These are phyloP conservation scores for Ophiodon elongatus DNA, from an alignment of 2,113 vertebrate genomes.

Conservation along the genomic window DNA sequence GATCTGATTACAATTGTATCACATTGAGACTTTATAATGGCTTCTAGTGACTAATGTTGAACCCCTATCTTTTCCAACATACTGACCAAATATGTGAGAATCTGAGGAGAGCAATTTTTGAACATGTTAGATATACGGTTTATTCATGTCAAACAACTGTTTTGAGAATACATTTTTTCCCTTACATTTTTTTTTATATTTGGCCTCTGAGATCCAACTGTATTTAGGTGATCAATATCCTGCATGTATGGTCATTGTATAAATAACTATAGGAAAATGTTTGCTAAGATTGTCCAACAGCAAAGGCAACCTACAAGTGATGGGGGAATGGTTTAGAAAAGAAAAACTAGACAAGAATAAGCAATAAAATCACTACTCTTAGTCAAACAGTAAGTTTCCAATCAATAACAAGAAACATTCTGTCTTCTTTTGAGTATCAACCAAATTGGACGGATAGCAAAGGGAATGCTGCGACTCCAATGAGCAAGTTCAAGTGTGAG, in stretches of 20 bases:
- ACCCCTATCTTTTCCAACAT: background rate
- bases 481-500: background rate
- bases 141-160: constrained; percentile 34
- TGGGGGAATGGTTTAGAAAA: background rate
- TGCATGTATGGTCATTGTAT: background rate
- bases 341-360: background rate
- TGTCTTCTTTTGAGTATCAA: background rate
- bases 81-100: constrained; percentile 10
- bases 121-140: constrained; percentile 13
- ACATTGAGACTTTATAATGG: background rate
- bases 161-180: background rate
- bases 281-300: background rate
- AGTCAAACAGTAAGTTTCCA: background rate
- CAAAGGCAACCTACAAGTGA: background rate
- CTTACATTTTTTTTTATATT: background rate
- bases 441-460: background rate
- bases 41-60: background rate
- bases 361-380: background rate
- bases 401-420: background rate
- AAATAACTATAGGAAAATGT: background rate
- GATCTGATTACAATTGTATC: background rate
- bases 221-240: background rate
- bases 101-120: background rate
- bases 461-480: background rate
- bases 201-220: background rate